Evolutionary conservation across 2,888 invertebrate species (phyloP), one percentile per base, ranked within the genome.

Genomic region (Micoletzkya japonica): DNA sequence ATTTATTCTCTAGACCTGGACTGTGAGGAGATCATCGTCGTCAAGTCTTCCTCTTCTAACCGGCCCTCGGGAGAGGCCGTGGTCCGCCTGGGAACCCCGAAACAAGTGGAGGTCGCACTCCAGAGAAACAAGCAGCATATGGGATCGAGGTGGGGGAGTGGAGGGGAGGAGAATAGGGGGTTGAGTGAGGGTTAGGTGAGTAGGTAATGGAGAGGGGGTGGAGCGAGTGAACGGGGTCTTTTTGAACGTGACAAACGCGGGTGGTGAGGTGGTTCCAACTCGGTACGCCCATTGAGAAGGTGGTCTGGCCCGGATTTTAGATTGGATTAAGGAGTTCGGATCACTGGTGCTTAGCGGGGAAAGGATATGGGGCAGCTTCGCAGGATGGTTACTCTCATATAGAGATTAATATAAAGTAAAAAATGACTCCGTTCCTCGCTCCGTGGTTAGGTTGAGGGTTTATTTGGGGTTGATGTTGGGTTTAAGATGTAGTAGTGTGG

Each of bases 11-110:
- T 72, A 82, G 82, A 78, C 76, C 73, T 79, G 72, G 76, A 74
- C 67, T 75, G 79, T 72, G 81, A 76, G 70, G 82, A 83, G 74
- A 77, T 81, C 73, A 76, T 83, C 56, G 77, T 82, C 68, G 80
- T 79, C 74, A 77, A 78, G 75, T 78, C 79, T 80, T 76, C 71
- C 74, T 68, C 77, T 76, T n/a, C n/a, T n/a, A 80, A 79, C 70
- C 78, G 81, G 72, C 79, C 82, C 68, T 80, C 80, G 70, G 83
- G 83, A 74, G 83, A 83, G 71, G 83, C 79, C 36, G 83, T 76
- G 73, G 79, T 81, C 34, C 75, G 77, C 70, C 82, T 83, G 64
- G 73, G 73, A 56, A 70, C 73, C 54, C 72, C 69, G 56, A 77
- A 77, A 20, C 77, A 79, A 36, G 80, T 82, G 34, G 73, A 74